A percentile compares a stretch with the other conserved stretches of the same genome.
Conservation (phyloP, 2,113 vertebrate genomes). For the Dissostichus mawsoni region DNA sequence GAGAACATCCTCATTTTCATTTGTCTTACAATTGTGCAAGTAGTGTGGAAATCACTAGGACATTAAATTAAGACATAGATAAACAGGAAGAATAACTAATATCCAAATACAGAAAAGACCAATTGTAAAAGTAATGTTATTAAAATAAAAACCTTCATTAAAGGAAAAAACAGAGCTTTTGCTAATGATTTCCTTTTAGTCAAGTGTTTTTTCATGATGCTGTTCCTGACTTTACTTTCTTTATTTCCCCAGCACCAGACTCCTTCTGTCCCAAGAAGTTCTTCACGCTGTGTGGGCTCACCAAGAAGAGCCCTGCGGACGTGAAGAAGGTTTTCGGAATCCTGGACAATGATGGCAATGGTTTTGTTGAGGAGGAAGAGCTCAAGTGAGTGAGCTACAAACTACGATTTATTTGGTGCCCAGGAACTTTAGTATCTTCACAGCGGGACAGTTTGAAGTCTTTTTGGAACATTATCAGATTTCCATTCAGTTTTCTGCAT, state of each 20-base stretch:
- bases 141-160: too few relatives aligned
- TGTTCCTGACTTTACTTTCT: background rate
- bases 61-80: too few relatives aligned
- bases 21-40: too few relatives aligned
- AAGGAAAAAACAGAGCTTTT: background rate
- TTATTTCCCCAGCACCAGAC: constrained; percentile 87
- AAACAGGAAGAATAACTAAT: too few relatives aligned
- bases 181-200: background rate
- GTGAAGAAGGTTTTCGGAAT: constrained; percentile 92
- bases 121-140: too few relatives aligned
- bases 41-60: too few relatives aligned
- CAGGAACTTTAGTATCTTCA: background rate
- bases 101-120: too few relatives aligned
- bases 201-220: too few relatives aligned
- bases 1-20: too few relatives aligned
- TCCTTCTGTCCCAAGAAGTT: constrained; percentile 96
- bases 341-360: constrained; percentile 92
- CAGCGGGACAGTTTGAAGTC: background rate
- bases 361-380: constrained; percentile 94
- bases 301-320: constrained; percentile 90
- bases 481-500: background rate
- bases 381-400: constrained; percentile 87
- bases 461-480: background rate
- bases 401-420: background rate
- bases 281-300: constrained; percentile 93